Evolutionary conservation across 2,888 invertebrate species (phyloP).

Genomic region (Trachelus iudaicus): DNA sequence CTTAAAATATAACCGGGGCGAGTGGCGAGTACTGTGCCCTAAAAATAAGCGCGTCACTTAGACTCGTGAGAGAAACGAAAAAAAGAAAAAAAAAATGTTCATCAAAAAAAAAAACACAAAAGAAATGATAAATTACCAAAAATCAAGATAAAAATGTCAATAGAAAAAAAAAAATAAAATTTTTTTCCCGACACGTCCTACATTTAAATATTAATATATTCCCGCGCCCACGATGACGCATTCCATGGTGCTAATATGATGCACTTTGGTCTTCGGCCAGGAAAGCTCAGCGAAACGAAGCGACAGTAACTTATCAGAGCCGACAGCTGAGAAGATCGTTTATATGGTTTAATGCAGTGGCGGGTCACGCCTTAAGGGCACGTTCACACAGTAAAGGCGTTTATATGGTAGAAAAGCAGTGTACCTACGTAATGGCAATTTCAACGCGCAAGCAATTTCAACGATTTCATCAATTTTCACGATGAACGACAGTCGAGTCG

Average conservation of each 20-base stretch:
- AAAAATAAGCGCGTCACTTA: neutral
- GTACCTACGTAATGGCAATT: neutral
- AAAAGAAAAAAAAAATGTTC: neutral
- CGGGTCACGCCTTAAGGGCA: neutral
- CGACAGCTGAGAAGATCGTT: constrained; percentile 6
- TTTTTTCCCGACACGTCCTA: neutral
- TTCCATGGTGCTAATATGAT: constrained; percentile 6
- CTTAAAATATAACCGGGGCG: neutral
- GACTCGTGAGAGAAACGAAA: neutral
- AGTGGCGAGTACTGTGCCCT: neutral
- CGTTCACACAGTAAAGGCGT: neutral
- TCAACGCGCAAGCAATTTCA: neutral
- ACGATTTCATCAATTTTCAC: neutral
- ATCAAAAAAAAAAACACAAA: neutral
- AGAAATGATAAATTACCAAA: neutral
- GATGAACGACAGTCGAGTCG: neutral
- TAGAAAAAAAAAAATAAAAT: neutral
- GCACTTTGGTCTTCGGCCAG: constrained; percentile 5
- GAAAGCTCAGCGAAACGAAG: neutral
- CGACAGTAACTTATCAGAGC: constrained; percentile 6
- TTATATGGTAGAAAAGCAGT: neutral
- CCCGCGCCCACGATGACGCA: neutral
- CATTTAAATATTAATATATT: constrained; percentile 2
- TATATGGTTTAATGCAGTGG: constrained; percentile 1
- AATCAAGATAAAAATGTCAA: neutral